Evolutionary conservation across 2,797 vertebrate species (phyloP), one percentile per base, ranked within the genome.

Genomic region (Enteromius trimaculatus): DNA sequence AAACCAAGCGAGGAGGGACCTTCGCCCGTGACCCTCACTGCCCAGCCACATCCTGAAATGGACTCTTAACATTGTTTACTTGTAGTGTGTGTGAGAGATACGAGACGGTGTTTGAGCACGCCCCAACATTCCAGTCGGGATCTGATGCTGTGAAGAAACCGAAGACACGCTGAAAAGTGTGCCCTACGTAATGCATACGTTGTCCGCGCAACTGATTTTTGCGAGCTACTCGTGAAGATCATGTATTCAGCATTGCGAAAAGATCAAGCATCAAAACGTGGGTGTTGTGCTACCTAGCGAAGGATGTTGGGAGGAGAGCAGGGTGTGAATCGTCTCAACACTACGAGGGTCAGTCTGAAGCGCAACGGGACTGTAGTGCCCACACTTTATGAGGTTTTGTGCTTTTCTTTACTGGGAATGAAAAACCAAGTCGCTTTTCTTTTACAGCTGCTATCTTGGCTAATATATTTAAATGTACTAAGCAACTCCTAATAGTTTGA

Each of bases 1-100:
- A 78, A 85, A 85, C 8, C 90, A 58, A 10, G 55, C 90, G 90
- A 93, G 92, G 93, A 94, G 85, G 87, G 92, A 93, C 93, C 92
- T 89, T 79, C 72, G 47, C 29, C n/a, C 53, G 23, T 69, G 85
- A 82, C 74, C 51, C 65, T 72, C 44, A 78, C 69, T 39, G 86
- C 85, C 86, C 86, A 80, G 87, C 90, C 79, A 87, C 89, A 86
- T 76, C 77, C 80, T 72, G 4, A 55, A 26, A 77, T 44, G 74
- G 79, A 68, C 80, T 83, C 71, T 51, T 79, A 75, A 51, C 82
- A 21, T 89, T 92, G 92, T 94, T 92, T 93, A 92, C 89, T 87
- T 92, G 90, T 92, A 87, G 13, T 47, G 90, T 86, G 77, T 77
- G 62, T 37, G 72, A 26, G 31, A 17, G 55, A n/a, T 77, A 29